phyloP scores from a whole-genome alignment of 2,797 vertebrate genomes.

The Oryzias dopingdopingensis region DNA sequence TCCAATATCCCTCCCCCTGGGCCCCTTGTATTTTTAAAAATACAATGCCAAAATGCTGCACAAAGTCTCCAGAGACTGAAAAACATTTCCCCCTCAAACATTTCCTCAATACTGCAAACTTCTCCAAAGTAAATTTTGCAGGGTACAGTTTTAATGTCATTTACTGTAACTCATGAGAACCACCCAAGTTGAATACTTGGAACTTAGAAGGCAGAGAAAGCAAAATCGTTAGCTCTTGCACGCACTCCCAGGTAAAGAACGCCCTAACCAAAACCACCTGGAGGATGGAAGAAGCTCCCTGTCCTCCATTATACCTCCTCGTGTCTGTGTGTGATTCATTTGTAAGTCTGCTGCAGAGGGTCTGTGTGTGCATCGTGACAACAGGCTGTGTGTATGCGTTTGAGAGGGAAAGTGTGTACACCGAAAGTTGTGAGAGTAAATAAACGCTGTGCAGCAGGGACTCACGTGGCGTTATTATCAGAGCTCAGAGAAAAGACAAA shows the following conservation, averaged over 20 bases:
- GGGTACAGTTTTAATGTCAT: constrained; percentile 15
- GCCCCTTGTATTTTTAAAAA: not conserved
- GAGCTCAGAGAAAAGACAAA: constrained; percentile 79
- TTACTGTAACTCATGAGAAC: constrained; percentile 43
- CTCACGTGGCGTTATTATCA: constrained; percentile 80
- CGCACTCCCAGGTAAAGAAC: constrained; percentile 62
- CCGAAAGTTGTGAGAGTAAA: constrained; percentile 79
- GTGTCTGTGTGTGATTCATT: constrained; percentile 45
- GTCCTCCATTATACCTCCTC: constrained; percentile 43
- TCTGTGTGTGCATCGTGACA: constrained; percentile 32
- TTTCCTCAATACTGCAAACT: not conserved
- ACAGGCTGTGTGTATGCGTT: constrained; percentile 24
- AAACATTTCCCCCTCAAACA: not conserved
- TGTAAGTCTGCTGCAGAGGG: constrained; percentile 54
- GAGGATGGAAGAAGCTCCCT: constrained; percentile 55
- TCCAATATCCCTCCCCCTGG: not conserved
- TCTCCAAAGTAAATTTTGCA: constrained; percentile 10
- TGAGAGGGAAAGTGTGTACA: constrained; percentile 71
- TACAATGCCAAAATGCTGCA: not conserved
- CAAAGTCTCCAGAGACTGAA: not conserved
- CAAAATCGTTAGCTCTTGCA: constrained; percentile 33
- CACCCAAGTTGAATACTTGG: constrained; percentile 60
- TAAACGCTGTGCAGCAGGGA: constrained; percentile 70
- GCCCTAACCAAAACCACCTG: constrained; percentile 76
- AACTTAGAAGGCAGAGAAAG: constrained; percentile 57